Conservation (phyloP, 2,797 vertebrate species). For the Melanotaenia maccullochi region DNA sequence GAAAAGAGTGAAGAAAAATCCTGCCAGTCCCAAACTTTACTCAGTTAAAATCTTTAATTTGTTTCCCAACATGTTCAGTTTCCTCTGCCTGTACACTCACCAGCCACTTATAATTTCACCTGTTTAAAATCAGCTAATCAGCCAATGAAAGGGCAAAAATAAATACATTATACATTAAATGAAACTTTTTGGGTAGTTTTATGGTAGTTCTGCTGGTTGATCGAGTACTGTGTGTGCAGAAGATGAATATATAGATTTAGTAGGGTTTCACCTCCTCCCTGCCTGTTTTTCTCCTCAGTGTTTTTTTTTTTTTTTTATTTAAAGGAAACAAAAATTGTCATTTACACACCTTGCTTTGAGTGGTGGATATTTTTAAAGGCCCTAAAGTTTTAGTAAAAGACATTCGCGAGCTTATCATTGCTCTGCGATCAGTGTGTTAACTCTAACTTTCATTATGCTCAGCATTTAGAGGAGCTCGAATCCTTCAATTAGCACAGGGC, state of each 20-base stretch:
- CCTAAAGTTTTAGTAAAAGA: background rate
- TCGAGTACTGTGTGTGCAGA: background rate
- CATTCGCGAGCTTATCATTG: background rate
- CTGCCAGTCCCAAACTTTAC: background rate
- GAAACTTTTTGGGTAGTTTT: no score
- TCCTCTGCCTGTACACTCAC: no score
- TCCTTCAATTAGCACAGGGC: background rate
- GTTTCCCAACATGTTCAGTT: no score
- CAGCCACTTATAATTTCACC: no score
- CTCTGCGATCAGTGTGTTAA: background rate
- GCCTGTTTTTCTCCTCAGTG: no score
- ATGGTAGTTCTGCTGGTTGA: background rate
- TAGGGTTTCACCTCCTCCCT: no score
- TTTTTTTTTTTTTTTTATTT: background rate
- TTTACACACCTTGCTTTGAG: background rate
- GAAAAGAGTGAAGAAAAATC: background rate
- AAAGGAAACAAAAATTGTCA: background rate
- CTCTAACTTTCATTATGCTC: background rate
- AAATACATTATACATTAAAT: no score
- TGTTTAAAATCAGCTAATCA: no score
- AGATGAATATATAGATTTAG: no score
- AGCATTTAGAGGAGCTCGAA: background rate
- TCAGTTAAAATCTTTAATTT: background rate
- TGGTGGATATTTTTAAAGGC: conserved; percentile 1
- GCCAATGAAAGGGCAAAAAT: no score